A percentile compares a stretch with the other conserved stretches of the same genome.
phyloP scores from a whole-genome alignment of 2,797 vertebrate genomes.

The Enteromius fasciolatus region DNA sequence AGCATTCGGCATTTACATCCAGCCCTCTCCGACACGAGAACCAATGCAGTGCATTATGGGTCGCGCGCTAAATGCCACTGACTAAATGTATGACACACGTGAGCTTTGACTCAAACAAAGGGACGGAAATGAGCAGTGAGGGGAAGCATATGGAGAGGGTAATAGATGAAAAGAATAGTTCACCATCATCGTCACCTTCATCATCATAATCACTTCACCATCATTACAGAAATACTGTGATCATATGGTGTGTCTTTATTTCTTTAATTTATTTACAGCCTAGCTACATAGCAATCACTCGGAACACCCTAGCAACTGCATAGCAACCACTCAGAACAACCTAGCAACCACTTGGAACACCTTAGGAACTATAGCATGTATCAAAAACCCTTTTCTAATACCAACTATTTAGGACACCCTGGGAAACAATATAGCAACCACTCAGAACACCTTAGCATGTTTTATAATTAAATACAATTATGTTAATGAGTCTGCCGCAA shows the following conservation, averaged over 20 bases:
- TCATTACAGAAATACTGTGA: background rate
- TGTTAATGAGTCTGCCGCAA: background rate
- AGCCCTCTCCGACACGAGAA: background rate
- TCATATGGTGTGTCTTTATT: background rate
- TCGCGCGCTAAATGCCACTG: background rate
- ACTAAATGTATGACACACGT: constrained; percentile 9
- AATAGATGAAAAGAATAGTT: background rate
- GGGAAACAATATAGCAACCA: background rate
- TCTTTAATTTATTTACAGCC: background rate
- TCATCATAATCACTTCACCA: background rate
- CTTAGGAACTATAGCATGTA: background rate
- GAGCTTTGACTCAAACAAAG: background rate
- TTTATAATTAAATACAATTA: background rate
- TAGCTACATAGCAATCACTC: background rate
- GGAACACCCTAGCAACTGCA: background rate
- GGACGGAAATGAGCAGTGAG: background rate
- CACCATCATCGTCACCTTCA: background rate
- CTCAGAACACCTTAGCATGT: background rate
- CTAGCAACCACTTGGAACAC: background rate
- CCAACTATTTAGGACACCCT: background rate
- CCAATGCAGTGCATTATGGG: constrained; percentile 17
- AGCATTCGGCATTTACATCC: background rate
- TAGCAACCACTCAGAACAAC: background rate
- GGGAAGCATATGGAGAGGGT: background rate
- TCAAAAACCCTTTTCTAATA: background rate